Evolutionary conservation across 1,140 invertebrate species (phyloP), one percentile per base, ranked within the genome.

Genomic region (Zophobas morio): DNA sequence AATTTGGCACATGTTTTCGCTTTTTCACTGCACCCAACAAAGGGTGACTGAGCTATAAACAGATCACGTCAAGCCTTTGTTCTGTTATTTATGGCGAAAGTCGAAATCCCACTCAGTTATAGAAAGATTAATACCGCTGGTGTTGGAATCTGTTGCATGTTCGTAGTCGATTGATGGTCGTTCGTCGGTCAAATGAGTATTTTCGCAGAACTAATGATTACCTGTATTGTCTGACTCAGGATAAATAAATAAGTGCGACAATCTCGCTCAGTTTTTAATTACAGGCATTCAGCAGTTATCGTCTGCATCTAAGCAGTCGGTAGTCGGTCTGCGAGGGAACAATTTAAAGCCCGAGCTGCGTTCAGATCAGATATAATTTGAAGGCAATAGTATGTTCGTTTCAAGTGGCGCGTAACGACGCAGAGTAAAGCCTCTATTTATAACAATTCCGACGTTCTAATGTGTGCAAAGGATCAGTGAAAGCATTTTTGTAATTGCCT

Each of bases 401-500:
- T 49, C 51, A 57, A 39, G 57, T 53, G 53, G 42, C 32, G 54
- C 75, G 37, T 54, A 57, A 70, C 49, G 39, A 53, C 34, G 70
- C 39, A 5, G 49, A 6, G 4, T 20, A 51, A 51, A 63, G 46
- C 37, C 39, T 51, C 42, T 49, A 51, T 49, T 56, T 39, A 76
- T 37, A 71, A 76, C 42, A 37, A 76, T 39, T 39, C 46, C 37
- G 76, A 47, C 53, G 60, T 40, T 63, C 57, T 74, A 77, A 77
- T 77, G 70, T 60, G 76, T 60, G 66, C 47, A 78, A 66, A 75
- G 72, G 72, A 78, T 75, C 76, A 75, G 53, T 46, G 37, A 34
- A 53, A 32, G 46, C 71, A 78, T 70, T 74, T 71, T 74, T 73
- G 75, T 76, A 74, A 75, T 74, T 78, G 63, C 78, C 72, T 78